A percentile compares a stretch with the other conserved stretches of the same genome.
These are phyloP conservation scores for Craseonycteris thonglongyai DNA, from an alignment of 2,113 vertebrate species.

Conservation along the genomic window DNA sequence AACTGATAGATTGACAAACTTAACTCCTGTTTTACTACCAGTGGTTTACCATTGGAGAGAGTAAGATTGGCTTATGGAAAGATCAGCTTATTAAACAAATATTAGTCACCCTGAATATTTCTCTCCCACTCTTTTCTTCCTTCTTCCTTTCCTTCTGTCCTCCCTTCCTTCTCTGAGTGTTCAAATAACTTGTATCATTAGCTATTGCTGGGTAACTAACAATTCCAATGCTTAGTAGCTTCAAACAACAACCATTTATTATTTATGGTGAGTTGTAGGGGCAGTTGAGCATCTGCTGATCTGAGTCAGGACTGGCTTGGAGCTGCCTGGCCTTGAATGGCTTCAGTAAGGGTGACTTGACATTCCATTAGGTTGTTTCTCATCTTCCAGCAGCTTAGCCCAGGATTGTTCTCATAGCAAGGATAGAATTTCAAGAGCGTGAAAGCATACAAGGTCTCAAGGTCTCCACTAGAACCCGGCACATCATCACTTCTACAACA, in stretches of 20 bases:
- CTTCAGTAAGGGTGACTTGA: not conserved
- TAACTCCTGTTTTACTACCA: not conserved
- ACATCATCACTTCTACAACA: not conserved
- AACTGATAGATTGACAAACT: not conserved
- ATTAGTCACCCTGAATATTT: not conserved
- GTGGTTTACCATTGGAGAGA: not conserved
- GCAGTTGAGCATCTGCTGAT: too few relatives aligned
- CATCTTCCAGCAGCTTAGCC: not conserved
- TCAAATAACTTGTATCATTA: not conserved
- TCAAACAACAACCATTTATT: too few relatives aligned
- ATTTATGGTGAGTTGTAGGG: too few relatives aligned
- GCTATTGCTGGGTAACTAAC: not conserved
- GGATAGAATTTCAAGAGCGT: not conserved
- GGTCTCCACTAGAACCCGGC: not conserved
- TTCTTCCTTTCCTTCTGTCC: not conserved
- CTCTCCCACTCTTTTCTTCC: not conserved
- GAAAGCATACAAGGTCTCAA: not conserved
- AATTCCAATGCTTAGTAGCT: not conserved
- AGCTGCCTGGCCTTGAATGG: too few relatives aligned
- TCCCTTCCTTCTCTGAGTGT: not conserved
- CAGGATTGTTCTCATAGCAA: not conserved
- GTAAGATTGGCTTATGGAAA: too few relatives aligned
- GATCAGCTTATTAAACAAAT: not conserved
- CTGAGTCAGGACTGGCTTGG: not conserved
- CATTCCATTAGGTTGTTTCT: not conserved